Evolutionary conservation across 2,888 invertebrate species (phyloP), one percentile per base, ranked within the genome.

Genomic region (Netelia virgata): DNA sequence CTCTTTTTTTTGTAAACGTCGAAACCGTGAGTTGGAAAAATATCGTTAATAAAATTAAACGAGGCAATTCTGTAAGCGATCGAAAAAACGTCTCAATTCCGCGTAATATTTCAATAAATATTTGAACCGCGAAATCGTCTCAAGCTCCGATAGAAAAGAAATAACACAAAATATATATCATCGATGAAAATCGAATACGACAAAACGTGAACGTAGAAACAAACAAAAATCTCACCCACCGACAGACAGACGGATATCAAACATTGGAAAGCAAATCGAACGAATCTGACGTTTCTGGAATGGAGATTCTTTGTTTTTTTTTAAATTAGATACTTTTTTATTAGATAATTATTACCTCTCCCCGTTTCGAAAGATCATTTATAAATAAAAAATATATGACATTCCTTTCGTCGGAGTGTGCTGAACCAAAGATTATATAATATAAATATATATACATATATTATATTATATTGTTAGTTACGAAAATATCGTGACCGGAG

Each of bases 341-440:
- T 70, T 74, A 73, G 59, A 55, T 59, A 43, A 43, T 59, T 69
- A 66, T 76, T 66, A 53, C 70, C 20, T 36, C 68, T 69, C 57
- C 43, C 61, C 50, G n/a, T 73, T 79, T 72, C 50, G 63, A 70
- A 59, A 64, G 16, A 70, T 75, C 41, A 79, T 83, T 79, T 59
- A 50, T 77, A 10, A n/a, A 14, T 47, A 47, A 43, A 20, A 18
- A 10, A 14, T 11, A 66, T 14, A 43, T 59, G 43, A 72, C 72
- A 72, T 84, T 84, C 23, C 20, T 50, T 59, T 41, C 43, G 18
- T 64, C 61, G 64, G 69, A 83, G 20, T 64, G 53, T 75, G 68
- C 74, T 70, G 78, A 81, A 84, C 77, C 81, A 74, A 82, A 84
- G 73, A 81, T 73, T 79, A 81, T 55, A 80, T 76, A 72, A 8